Percentiles rank a stretch among this genome's conserved stretches.
Conservation (phyloP, 2,797 vertebrate species). For the Typhlichthys eigenmanni region DNA sequence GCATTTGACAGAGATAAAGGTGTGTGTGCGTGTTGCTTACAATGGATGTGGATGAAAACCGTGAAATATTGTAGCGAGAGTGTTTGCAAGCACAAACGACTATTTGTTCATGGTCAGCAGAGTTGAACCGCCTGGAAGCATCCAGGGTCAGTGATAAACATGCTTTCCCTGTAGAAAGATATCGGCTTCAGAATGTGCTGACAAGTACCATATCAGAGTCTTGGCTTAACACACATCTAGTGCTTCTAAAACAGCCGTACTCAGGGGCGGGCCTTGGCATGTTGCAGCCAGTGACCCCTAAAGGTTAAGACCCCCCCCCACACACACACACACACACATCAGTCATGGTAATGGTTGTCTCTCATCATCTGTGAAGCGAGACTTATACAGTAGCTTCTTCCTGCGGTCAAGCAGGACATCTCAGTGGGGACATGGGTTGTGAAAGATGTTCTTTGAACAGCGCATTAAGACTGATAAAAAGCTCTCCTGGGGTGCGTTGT, state of each 20-base stretch:
- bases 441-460: slow-evolving; percentile 58
- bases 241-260: slow-evolving; percentile 2
- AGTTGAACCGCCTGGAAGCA: slow-evolving; percentile 39
- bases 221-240: neutral
- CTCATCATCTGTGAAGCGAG: slow-evolving; percentile 55
- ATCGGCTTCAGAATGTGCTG: slow-evolving; percentile 36
- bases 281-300: slow-evolving; percentile 45
- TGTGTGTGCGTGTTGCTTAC: slow-evolving; percentile 47
- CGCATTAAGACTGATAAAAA: slow-evolving; percentile 62
- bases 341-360: slow-evolving; percentile 58
- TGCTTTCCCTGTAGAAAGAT: slow-evolving; percentile 22
- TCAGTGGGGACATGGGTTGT: slow-evolving; percentile 54
- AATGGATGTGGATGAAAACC: slow-evolving; percentile 44
- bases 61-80: slow-evolving; percentile 28
- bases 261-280: slow-evolving; percentile 10
- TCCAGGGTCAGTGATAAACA: slow-evolving; percentile 21
- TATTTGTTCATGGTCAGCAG: slow-evolving; percentile 29
- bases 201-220: slow-evolving; percentile 14
- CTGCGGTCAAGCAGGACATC: slow-evolving; percentile 61
- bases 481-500: slow-evolving; percentile 43
- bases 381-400: slow-evolving; percentile 61
- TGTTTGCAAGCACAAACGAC: slow-evolving; percentile 11
- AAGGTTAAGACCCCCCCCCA: slow-evolving; percentile 58
- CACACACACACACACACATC: slow-evolving; percentile 22
- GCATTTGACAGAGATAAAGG: slow-evolving; percentile 49